These are phyloP conservation scores for Drosophila eohydei DNA, from an alignment of 2,888 invertebrate genomes.

Conservation along the genomic window DNA sequence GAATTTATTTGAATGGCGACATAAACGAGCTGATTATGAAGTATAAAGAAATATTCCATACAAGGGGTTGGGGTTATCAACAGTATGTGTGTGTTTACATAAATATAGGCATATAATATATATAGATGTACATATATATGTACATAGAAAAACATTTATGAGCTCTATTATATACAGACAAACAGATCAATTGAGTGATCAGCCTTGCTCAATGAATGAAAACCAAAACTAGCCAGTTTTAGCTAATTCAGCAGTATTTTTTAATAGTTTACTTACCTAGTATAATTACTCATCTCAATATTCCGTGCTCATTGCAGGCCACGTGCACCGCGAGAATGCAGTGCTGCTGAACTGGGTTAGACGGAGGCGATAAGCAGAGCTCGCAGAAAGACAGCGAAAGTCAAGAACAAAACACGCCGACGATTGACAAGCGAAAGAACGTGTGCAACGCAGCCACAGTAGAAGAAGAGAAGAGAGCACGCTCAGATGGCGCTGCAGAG, in stretches of 20 bases:
- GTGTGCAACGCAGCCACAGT: constrained; percentile 11
- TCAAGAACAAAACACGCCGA: constrained; percentile 13
- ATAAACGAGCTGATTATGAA: constrained; percentile 18
- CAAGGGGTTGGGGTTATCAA: constrained; percentile 48
- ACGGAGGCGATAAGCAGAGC: constrained; percentile 41
- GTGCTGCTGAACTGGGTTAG: constrained; percentile 36
- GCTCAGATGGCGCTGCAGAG: constrained; percentile 41
- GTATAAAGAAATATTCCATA: constrained; percentile 9
- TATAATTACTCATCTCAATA: constrained; percentile 1
- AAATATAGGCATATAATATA: not conserved
- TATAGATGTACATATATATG: not conserved
- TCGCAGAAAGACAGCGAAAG: constrained; percentile 11
- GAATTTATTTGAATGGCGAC: not conserved
- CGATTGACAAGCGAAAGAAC: constrained; percentile 31
- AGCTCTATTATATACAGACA: constrained; percentile 6
- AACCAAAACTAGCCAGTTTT: constrained; percentile 43
- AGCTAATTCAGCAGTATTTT: constrained; percentile 22
- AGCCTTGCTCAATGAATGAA: constrained; percentile 27
- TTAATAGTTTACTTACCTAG: not conserved
- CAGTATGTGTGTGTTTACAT: not conserved
- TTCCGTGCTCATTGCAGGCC: constrained; percentile 54
- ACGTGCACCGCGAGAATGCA: constrained; percentile 68
- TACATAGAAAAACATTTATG: not conserved
- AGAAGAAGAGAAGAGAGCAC: constrained; percentile 4
- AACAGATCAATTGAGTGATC: constrained; percentile 16